phyloP scores from a whole-genome alignment of 2,113 vertebrate species.

The Gambusia holbrooki region DNA sequence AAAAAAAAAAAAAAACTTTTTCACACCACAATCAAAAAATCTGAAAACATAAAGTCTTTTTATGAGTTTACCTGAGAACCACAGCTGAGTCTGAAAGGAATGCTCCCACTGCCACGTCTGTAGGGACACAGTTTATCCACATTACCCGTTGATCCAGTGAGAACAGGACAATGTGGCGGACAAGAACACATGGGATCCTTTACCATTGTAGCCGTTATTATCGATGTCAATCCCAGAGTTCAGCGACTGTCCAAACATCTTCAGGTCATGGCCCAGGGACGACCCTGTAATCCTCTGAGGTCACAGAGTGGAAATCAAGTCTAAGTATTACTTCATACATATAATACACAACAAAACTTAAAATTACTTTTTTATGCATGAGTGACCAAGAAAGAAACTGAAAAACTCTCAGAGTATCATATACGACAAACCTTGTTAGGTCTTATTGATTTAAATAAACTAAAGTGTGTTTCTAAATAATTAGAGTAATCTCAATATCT shows the following conservation, averaged over 20 bases:
- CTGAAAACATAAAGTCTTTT: neutral
- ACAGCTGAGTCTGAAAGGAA: constrained; percentile 91
- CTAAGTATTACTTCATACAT: neutral
- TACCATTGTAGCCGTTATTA: constrained; percentile 72
- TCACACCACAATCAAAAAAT: neutral
- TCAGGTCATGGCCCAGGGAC: constrained; percentile 58
- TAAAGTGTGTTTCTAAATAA: neutral
- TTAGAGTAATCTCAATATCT: neutral
- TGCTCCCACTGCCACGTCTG: constrained; percentile 94
- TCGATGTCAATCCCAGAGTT: constrained; percentile 73
- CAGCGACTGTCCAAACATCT: constrained; percentile 75
- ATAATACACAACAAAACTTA: neutral
- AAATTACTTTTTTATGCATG: neutral
- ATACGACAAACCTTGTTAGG: neutral
- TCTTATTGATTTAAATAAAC: neutral
- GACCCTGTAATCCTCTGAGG: constrained; percentile 68
- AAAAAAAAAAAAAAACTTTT: neutral
- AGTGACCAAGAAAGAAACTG: no score
- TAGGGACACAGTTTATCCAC: constrained; percentile 22
- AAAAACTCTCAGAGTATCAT: no score
- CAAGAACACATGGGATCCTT: neutral
- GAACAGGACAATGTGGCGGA: neutral
- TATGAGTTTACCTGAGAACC: constrained; percentile 86
- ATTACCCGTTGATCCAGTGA: neutral
- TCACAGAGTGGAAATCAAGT: neutral